These are phyloP conservation scores for Trachelus tabidus DNA, from an alignment of 2,888 invertebrate genomes.

Conservation along the genomic window DNA sequence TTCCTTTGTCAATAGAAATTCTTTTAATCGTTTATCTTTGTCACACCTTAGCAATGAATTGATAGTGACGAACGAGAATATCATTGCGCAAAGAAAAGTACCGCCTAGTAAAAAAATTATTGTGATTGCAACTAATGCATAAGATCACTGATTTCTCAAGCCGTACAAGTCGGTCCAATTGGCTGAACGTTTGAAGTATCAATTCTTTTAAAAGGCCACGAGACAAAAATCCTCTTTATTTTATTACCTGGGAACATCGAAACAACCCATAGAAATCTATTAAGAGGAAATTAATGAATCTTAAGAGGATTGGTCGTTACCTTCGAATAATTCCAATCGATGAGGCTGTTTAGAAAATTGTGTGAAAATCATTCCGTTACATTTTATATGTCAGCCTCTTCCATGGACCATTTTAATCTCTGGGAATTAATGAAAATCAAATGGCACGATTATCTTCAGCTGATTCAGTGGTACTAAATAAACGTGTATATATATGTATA, in stretches of 20 bases:
- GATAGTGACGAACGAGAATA: background rate
- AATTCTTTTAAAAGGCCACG: background rate
- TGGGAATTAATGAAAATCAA: too few species aligned
- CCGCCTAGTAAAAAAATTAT: background rate
- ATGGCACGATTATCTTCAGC: too few species aligned
- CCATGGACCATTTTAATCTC: background rate
- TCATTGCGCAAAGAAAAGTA: background rate
- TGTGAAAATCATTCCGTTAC: too few species aligned
- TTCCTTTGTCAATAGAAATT: background rate
- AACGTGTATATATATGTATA: background rate
- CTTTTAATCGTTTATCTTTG: background rate
- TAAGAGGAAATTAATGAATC: too few species aligned
- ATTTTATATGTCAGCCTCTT: background rate
- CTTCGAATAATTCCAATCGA: too few species aligned
- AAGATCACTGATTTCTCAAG: background rate
- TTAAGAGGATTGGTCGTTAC: too few species aligned
- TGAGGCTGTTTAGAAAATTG: too few species aligned
- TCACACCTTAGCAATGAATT: background rate
- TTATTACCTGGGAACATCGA: too few species aligned
- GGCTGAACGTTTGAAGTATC: background rate
- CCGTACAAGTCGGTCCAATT: background rate
- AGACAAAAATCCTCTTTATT: too few species aligned
- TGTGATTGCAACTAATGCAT: background rate
- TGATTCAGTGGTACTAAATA: too few species aligned
- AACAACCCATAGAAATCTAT: too few species aligned